Evolutionary conservation across 2,888 invertebrate genomes (phyloP).

Genomic region (Conistra vaccinii): DNA sequence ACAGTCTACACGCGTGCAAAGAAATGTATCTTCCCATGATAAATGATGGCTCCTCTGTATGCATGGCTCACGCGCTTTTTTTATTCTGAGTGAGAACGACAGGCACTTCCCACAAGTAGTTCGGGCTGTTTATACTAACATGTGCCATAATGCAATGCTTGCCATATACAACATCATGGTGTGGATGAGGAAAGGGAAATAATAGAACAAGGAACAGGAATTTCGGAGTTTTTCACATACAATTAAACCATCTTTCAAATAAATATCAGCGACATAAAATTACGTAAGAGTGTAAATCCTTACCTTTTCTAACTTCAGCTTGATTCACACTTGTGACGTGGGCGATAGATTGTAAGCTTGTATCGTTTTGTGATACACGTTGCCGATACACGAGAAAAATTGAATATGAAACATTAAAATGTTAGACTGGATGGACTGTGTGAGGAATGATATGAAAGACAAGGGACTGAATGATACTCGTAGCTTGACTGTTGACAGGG

Average conservation of each 20-base stretch:
- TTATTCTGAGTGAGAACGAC: conserved; percentile 50
- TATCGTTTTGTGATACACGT: not conserved
- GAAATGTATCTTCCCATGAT: conserved; percentile 53
- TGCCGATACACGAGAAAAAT: not conserved
- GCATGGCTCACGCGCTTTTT: conserved; percentile 60
- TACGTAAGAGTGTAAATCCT: not conserved
- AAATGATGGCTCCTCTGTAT: conserved; percentile 55
- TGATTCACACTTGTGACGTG: not conserved
- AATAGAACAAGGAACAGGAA: not conserved
- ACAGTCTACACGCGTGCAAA: conserved; percentile 38
- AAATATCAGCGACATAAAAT: not conserved
- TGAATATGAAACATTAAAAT: conserved; percentile 1
- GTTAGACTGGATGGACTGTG: too few relatives aligned
- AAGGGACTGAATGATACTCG: too few relatives aligned
- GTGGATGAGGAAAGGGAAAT: conserved; percentile 6
- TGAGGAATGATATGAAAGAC: too few relatives aligned
- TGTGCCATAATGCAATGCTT: conserved; percentile 27
- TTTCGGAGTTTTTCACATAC: not conserved
- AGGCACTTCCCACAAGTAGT: conserved; percentile 54
- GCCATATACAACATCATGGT: not conserved
- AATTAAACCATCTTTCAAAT: not conserved
- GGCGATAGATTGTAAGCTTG: not conserved
- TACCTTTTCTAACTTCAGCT: conserved; percentile 6
- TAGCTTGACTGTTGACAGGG: too few relatives aligned
- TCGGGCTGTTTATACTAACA: conserved; percentile 44